Evolutionary conservation across 2,113 vertebrate genomes (phyloP).

Genomic region (Pholis gunnellus): DNA sequence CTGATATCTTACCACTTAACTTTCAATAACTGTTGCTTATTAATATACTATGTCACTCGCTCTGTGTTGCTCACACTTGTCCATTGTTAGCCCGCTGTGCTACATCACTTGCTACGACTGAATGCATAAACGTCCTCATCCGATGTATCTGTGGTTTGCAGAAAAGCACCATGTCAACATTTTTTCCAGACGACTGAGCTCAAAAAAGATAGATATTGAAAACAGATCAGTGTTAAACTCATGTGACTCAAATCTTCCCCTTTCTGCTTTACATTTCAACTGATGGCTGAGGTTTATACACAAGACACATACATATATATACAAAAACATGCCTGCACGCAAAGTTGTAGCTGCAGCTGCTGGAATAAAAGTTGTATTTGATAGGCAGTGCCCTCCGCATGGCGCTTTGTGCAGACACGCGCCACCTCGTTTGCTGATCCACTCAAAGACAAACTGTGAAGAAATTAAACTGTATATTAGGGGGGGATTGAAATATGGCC

Average conservation of each 20-base stretch:
- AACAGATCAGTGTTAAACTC: too few species aligned
- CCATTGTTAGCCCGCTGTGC: background rate
- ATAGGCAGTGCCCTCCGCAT: constrained; percentile 27
- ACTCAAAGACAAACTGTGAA: constrained; percentile 47
- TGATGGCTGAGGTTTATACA: background rate
- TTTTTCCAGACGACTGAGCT: background rate
- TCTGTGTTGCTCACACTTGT: too few species aligned
- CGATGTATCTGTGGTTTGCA: background rate
- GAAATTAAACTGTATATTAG: constrained; percentile 43
- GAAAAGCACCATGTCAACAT: background rate
- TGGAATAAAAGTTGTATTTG: constrained; percentile 39
- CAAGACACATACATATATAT: background rate
- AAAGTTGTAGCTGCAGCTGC: background rate
- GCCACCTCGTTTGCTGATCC: constrained; percentile 25
- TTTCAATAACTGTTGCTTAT: too few species aligned
- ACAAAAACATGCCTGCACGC: background rate
- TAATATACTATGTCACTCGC: background rate
- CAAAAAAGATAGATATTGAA: background rate
- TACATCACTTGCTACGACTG: background rate
- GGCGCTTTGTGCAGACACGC: background rate
- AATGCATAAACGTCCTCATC: background rate
- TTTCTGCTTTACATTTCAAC: background rate
- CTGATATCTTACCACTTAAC: too few species aligned
- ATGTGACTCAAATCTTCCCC: background rate
- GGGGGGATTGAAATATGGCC: constrained; percentile 23